Base-by-base conservation (phyloP, 2,797 vertebrate species). In the Balearica regulorum region DNA sequence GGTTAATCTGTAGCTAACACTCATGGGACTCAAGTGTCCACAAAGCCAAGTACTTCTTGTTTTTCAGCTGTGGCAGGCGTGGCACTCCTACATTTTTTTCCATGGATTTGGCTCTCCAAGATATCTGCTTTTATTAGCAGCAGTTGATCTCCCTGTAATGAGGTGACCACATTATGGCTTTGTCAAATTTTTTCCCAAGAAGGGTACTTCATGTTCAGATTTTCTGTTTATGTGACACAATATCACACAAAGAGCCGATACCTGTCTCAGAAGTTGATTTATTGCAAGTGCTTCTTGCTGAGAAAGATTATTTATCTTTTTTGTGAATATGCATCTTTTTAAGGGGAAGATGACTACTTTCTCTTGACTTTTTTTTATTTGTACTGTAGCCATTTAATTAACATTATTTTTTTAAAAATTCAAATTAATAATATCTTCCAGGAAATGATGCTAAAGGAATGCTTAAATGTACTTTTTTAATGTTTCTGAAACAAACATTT, bases 151-250 rank as follows among this genome's bases (percentile, higher is more conserved):
- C 69, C 43, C 44, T 53, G 48, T 94, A 73, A 93, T 35, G 79
- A 95, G 87, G 58, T 84, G 87, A 49, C 72, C 62, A 44, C 72
- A 58, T 65, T 72, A 60, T 3, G 7, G 41, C 76, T 95, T 91
- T 86, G 70, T 91, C 70, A 91, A 88, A 82, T 92, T 93, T 88
- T 51, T 94, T 91, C 91, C 39, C 51, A 31, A 60, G 87, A 96
- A 83, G 14, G 28, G 58, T 93, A 96, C 82, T 93, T 79, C 20
- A 5, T 83, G 87, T 97, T 96, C 93, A 96, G 82, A 92, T 82
- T 86, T 93, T 94, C 72, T 95, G 84, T 96, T 96, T 96, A 10
- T 95, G 71, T 91, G 94, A 49, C 64, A 57, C 25, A 49, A 5
- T 78, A 65, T 89, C 65, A 71, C 73, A 69, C n/a, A 79, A 95